Conservation (phyloP, 2,113 vertebrate genomes). For the Pterocles burchelli region DNA sequence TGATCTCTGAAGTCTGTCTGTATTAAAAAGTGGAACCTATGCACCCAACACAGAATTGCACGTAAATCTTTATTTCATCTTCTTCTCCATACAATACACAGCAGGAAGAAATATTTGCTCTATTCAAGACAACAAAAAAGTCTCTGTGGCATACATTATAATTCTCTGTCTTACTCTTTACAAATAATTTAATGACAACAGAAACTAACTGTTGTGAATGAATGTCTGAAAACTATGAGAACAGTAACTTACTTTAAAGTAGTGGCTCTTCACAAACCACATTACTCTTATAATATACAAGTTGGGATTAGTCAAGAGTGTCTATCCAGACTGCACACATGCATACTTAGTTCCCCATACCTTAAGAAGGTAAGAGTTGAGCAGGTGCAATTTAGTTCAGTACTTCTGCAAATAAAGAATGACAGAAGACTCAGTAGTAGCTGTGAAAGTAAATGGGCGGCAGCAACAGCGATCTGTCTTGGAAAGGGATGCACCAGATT, state of each 20-base stretch:
- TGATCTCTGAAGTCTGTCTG: neutral
- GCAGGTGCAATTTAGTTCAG: neutral
- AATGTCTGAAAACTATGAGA: neutral
- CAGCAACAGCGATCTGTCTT: neutral
- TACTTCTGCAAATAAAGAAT: neutral
- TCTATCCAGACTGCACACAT: neutral
- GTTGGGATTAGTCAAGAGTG: neutral
- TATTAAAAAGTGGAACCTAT: neutral
- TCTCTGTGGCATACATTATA: neutral
- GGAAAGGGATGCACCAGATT: neutral
- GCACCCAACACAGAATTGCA: neutral
- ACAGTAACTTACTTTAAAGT: neutral
- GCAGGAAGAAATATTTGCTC: neutral
- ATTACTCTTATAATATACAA: rapidly evolving
- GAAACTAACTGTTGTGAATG: neutral
- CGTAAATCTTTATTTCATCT: neutral
- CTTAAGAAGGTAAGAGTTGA: neutral
- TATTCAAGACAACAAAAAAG: neutral
- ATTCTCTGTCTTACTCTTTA: neutral
- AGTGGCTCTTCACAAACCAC: neutral
- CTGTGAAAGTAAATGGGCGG: neutral
- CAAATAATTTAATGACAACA: neutral
- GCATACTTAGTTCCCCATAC: neutral
- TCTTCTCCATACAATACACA: neutral
- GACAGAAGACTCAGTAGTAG: neutral